These are phyloP conservation scores for Rhagoletis zephyria DNA, from an alignment of 1,140 invertebrate genomes.

Conservation along the genomic window DNA sequence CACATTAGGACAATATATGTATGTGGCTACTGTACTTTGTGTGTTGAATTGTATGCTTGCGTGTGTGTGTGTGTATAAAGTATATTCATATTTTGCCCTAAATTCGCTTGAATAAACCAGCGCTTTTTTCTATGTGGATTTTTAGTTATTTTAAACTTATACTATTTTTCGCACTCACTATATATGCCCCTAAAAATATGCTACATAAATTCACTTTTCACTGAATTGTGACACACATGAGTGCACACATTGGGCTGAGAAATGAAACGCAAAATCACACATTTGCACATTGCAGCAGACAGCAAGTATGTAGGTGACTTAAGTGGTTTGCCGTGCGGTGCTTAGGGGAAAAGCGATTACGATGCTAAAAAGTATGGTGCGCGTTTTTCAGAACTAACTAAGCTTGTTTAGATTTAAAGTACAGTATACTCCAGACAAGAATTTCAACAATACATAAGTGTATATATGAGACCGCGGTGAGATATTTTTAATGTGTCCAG, in stretches of 20 bases:
- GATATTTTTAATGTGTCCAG: too few relatives aligned
- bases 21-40: too few relatives aligned
- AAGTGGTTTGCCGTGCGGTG: too few relatives aligned
- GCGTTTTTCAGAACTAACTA: too few relatives aligned
- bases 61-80: neutral
- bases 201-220: neutral
- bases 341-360: too few relatives aligned
- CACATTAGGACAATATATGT: neutral
- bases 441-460: too few relatives aligned
- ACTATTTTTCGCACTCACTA: neutral
- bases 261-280: neutral
- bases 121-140: neutral
- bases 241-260: neutral
- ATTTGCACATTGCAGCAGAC: neutral
- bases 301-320: too few relatives aligned
- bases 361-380: too few relatives aligned
- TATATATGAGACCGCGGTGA: too few relatives aligned
- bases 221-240: neutral
- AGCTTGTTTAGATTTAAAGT: too few relatives aligned
- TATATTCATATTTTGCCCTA: constrained; percentile 6
- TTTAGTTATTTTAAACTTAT: neutral
- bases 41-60: neutral
- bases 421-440: too few relatives aligned
- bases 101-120: constrained; percentile 25
- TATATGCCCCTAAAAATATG: constrained; percentile 8